A percentile compares a stretch with the other conserved stretches of the same genome.
These are phyloP conservation scores for Drosophila lacteicornis DNA, from an alignment of 1,140 invertebrate genomes.

Conservation along the genomic window DNA sequence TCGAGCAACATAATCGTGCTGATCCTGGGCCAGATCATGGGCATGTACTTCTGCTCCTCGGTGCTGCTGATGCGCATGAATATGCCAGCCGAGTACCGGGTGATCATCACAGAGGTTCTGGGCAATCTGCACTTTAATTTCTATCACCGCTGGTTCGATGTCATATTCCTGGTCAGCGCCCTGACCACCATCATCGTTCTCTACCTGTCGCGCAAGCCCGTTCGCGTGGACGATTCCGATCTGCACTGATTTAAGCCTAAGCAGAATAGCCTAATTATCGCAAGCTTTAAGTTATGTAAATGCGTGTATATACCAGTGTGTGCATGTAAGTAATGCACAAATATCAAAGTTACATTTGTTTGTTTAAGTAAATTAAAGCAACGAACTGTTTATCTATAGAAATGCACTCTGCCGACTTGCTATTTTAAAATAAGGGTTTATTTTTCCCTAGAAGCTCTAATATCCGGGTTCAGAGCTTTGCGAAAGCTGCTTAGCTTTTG, in stretches of 20 bases:
- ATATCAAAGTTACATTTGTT: conserved; percentile 58
- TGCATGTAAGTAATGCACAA: conserved; percentile 56
- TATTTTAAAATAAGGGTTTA: not conserved
- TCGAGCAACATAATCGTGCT: conserved; percentile 99
- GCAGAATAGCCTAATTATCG: conserved; percentile 45
- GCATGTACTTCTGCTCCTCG: conserved; percentile 99
- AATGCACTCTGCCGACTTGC: not conserved
- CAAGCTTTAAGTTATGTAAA: conserved; percentile 69
- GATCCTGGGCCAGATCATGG: conserved; percentile 99
- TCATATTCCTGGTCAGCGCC: conserved; percentile 99
- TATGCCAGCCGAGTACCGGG: conserved; percentile 98
- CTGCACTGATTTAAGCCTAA: conserved; percentile 56
- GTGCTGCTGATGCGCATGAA: conserved; percentile 99
- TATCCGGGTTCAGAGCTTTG: conserved; percentile 7
- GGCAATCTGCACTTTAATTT: conserved; percentile 99
- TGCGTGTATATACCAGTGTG: conserved; percentile 48
- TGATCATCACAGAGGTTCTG: conserved; percentile 98
- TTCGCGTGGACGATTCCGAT: conserved; percentile 71
- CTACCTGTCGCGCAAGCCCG: conserved; percentile 87
- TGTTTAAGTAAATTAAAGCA: conserved; percentile 42
- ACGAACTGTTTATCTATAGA: conserved; percentile 46
- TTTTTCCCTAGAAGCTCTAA: conserved; percentile 1
- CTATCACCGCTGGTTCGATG: conserved; percentile 99
- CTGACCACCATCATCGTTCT: conserved; percentile 97
- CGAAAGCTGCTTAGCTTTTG: conserved; percentile 31